Conservation (phyloP, 2,888 invertebrate species). For the Philopedon plagiatum region DNA sequence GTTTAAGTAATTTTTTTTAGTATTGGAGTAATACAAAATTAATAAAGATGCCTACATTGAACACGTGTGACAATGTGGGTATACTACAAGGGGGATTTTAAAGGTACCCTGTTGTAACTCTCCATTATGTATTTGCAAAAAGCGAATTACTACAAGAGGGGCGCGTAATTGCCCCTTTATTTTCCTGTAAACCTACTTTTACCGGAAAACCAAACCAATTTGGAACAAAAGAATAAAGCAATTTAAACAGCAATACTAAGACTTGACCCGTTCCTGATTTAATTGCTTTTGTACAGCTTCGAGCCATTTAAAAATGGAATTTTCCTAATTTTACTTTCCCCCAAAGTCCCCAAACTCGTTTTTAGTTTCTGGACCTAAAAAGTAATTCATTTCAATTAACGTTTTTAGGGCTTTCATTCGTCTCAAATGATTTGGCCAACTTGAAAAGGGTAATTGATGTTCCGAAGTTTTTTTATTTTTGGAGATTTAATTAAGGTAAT, state of each 20-base stretch:
- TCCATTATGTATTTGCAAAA: too few relatives aligned
- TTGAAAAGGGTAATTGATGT: constrained; percentile 51
- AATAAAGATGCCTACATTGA: too few relatives aligned
- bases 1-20: too few relatives aligned
- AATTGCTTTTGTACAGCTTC: constrained; percentile 38
- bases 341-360: constrained; percentile 29
- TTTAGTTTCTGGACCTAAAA: constrained; percentile 36
- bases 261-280: constrained; percentile 18
- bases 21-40: too few relatives aligned
- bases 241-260: constrained; percentile 9
- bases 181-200: background rate
- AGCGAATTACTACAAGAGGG: too few relatives aligned
- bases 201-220: background rate
- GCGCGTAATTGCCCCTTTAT: too few relatives aligned
- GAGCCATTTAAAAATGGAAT: constrained; percentile 18
- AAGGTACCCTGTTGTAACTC: too few relatives aligned
- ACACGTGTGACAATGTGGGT: too few relatives aligned
- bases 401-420: constrained; percentile 54
- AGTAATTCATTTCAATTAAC: constrained; percentile 62
- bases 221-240: constrained; percentile 1
- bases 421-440: constrained; percentile 55
- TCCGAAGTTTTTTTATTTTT: constrained; percentile 14
- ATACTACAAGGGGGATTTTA: too few relatives aligned
- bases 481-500: background rate
- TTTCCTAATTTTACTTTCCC: constrained; percentile 9